These are phyloP conservation scores for Herminia tarsipennalis DNA, from an alignment of 2,888 invertebrate species.

Conservation along the genomic window DNA sequence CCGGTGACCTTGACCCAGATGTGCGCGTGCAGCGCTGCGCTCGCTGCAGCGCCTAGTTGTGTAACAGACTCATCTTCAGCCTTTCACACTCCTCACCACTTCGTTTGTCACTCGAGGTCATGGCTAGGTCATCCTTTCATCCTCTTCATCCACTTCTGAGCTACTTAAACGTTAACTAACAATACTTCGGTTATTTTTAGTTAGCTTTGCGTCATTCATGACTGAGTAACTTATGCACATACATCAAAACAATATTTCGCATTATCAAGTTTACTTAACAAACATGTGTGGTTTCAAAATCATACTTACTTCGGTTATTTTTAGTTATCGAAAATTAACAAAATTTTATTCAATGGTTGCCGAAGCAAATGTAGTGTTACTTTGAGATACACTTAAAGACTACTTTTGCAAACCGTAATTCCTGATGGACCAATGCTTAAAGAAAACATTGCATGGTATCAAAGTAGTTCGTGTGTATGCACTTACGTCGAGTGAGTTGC, in stretches of 20 bases:
- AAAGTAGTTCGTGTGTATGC: constrained; percentile 7
- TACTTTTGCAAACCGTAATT: no score
- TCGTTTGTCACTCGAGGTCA: constrained; percentile 21
- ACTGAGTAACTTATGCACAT: background rate
- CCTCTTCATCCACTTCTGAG: constrained; percentile 2
- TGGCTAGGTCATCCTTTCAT: constrained; percentile 14
- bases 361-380: no score
- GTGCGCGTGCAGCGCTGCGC: constrained; percentile 51
- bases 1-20: constrained; percentile 79
- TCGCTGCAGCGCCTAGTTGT: constrained; percentile 39
- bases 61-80: constrained; percentile 33
- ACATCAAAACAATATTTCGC: background rate
- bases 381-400: no score
- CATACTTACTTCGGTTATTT: no score
- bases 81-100: constrained; percentile 9
- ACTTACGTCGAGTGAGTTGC: background rate
- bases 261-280: constrained; percentile 7
- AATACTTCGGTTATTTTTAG: no score
- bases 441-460: constrained; percentile 2
- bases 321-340: no score
- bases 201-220: constrained; percentile 5
- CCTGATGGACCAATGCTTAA: no score
- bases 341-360: no score
- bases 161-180: constrained; percentile 13
- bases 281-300: no score